Base-by-base conservation (phyloP, 2,113 vertebrate species). In the Ploceus nigricollis region DNA sequence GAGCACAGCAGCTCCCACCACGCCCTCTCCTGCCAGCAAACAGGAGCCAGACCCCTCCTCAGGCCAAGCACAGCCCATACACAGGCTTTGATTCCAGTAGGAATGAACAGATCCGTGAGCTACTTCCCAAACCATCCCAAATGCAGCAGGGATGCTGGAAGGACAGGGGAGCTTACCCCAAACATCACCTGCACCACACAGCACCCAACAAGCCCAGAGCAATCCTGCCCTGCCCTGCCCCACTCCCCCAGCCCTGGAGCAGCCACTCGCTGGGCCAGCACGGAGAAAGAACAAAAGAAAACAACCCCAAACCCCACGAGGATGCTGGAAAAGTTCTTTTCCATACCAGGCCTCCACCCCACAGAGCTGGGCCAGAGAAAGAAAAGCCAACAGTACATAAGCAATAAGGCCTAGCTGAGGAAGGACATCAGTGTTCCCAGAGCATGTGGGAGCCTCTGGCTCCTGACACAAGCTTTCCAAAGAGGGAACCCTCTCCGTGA, bases 1-100 rank as follows among this genome's bases (percentile, higher is more conserved):
- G 57, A 66, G 28, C n/a, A 27, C 70, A n/a, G 51, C 54, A 48
- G 31, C 48, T 63, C 63, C n/a, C 35, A 15, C 15, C 53, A 7
- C 1, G 0, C 37, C 60, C 37, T 16, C 44, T 31, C 42, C 85
- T 42, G 58, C 39, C 42, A 54, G 37, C 39, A 65, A 15, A 71
- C 21, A 31, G 45, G 60, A 61, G 13, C 17, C 30, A 12, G n/a
- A 35, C 5, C 50, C 66, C 42, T 77, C 47, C 51, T 70, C 18
- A 23, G 39, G n/a, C 47, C n/a, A 18, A 18, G 30, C 42, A 51
- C 48, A 19, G 8, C 21, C 21, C 12, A 3, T 0, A 16, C 0
- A 0, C 35, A 19, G 60, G 50, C 61, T 71, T 23, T 5, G 16
- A 57, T 23, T 40, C 65, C 63, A 20, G 54, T 31, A 57, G 48